A percentile compares a stretch with the other conserved stretches of the same genome.
Evolutionary conservation across 2,888 invertebrate species (phyloP).

Genomic region (Lochmaea capreae): DNA sequence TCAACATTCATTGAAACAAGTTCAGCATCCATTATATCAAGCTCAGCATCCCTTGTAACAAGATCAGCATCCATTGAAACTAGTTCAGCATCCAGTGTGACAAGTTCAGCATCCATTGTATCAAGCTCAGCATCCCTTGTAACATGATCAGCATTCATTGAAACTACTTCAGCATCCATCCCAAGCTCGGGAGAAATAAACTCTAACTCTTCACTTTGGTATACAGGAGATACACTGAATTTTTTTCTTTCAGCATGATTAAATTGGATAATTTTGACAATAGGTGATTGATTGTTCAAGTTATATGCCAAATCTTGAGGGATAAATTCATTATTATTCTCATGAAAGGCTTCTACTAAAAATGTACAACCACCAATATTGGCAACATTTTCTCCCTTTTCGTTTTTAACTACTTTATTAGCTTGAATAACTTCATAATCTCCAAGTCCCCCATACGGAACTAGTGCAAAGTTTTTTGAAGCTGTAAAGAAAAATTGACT

Average conservation of each 20-base stretch:
- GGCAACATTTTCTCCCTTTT: neutral
- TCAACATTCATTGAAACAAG: too few relatives aligned
- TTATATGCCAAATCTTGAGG: neutral
- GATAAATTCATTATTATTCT: neutral
- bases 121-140: too few relatives aligned
- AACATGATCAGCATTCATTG: too few relatives aligned
- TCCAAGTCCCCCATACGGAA: neutral
- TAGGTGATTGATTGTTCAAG: neutral
- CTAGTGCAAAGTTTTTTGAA: neutral
- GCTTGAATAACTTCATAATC: neutral
- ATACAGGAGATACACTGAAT: neutral
- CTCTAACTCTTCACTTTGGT: neutral
- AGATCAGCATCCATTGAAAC: too few relatives aligned
- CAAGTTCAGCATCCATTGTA: too few relatives aligned
- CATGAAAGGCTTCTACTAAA: neutral
- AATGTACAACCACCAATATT: neutral
- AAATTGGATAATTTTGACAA: neutral
- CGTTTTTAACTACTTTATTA: neutral
- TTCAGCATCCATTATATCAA: too few relatives aligned
- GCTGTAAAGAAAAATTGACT: neutral
- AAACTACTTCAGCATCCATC: neutral
- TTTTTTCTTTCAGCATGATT: neutral
- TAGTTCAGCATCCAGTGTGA: too few relatives aligned
- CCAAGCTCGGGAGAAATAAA: neutral
- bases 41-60: too few relatives aligned